A percentile compares a stretch with the other conserved stretches of the same genome.
Evolutionary conservation across 2,888 invertebrate genomes (phyloP).

Genomic region (Tillus elongatus): DNA sequence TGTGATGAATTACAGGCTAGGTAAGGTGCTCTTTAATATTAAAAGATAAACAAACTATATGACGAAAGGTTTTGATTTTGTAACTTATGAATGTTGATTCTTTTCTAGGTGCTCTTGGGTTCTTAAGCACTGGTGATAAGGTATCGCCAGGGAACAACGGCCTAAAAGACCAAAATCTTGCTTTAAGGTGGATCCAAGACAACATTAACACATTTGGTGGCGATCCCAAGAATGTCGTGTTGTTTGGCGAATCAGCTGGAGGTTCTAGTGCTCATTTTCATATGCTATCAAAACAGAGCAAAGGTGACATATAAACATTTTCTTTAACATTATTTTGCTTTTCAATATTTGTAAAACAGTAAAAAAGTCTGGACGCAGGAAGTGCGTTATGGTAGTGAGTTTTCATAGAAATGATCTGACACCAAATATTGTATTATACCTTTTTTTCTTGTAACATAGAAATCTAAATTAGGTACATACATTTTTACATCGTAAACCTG

Average conservation of each 20-base stretch:
- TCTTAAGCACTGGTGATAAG: slow-evolving; percentile 36
- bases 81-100: too few species aligned
- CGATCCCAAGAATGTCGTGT: slow-evolving; percentile 35
- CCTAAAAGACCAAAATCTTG: slow-evolving; percentile 40
- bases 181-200: slow-evolving; percentile 36
- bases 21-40: too few species aligned
- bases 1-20: slow-evolving; percentile 60
- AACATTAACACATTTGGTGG: slow-evolving; percentile 40
- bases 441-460: too few species aligned
- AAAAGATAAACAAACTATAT: too few species aligned
- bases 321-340: not conserved
- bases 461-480: too few species aligned
- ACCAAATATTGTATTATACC: too few species aligned
- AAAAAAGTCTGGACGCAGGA: too few species aligned
- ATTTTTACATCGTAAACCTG: too few species aligned
- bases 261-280: slow-evolving; percentile 40
- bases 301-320: slow-evolving; percentile 31
- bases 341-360: too few species aligned
- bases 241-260: slow-evolving; percentile 42
- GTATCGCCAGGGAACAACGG: slow-evolving; percentile 41
- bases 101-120: slow-evolving; percentile 38
- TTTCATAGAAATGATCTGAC: too few species aligned
- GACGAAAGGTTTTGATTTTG: too few species aligned
- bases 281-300: slow-evolving; percentile 38
- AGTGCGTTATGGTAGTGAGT: too few species aligned